phyloP scores from a whole-genome alignment of 2,113 vertebrate species.

The Percina caprodes region DNA sequence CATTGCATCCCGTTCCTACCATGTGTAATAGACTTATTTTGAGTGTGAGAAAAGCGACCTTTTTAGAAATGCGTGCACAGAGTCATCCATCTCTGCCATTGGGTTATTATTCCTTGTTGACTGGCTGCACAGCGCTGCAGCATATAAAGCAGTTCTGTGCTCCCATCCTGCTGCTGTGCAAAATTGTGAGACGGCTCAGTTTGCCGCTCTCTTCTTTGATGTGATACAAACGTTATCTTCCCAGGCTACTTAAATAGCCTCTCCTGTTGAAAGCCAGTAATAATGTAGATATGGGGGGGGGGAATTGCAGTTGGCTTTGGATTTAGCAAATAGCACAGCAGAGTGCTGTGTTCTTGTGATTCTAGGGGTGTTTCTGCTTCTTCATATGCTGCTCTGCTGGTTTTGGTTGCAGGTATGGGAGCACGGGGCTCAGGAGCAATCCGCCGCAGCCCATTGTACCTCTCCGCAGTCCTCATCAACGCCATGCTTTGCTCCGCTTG shows the following conservation, averaged over 20 bases:
- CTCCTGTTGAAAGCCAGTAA: constrained; percentile 71
- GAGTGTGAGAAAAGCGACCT: constrained; percentile 71
- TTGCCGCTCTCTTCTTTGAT: constrained; percentile 61
- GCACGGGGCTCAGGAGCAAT: constrained; percentile 87
- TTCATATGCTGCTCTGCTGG: constrained; percentile 42
- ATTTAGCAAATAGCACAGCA: constrained; percentile 44
- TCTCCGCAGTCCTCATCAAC: constrained; percentile 78
- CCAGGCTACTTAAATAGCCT: constrained; percentile 62
- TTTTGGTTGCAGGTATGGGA: constrained; percentile 88
- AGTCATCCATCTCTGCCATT: constrained; percentile 83
- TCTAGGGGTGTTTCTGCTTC: constrained; percentile 18
- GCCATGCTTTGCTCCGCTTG: constrained; percentile 72
- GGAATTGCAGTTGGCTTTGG: constrained; percentile 41
- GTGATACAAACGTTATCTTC: constrained; percentile 69
- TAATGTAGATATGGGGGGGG: constrained; percentile 65
- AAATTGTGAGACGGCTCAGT: constrained; percentile 67
- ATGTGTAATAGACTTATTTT: constrained; percentile 74
- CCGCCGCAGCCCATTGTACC: constrained; percentile 53
- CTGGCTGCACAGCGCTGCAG: constrained; percentile 73
- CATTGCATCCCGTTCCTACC: constrained; percentile 58
- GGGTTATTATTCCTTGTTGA: constrained; percentile 84
- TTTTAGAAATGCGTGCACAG: constrained; percentile 77
- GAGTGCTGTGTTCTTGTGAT: constrained; percentile 35
- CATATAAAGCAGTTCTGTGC: constrained; percentile 78
- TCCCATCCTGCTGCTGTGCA: constrained; percentile 54